Percentiles rank a stretch among this genome's conserved stretches.
These are phyloP conservation scores for Phaethornis superciliosus DNA, from an alignment of 2,113 vertebrate species.

Conservation along the genomic window DNA sequence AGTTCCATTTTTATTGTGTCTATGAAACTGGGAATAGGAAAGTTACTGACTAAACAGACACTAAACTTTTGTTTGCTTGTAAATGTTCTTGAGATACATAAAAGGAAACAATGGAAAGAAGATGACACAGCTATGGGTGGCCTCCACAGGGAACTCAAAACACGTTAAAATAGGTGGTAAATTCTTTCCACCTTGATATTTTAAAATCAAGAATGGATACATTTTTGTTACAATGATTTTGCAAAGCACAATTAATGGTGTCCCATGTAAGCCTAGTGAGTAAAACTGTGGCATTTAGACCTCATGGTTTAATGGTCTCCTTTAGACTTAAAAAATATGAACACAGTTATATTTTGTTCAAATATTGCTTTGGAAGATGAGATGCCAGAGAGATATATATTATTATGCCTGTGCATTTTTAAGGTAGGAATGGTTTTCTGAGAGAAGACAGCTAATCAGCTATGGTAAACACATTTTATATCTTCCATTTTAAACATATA, in stretches of 20 bases:
- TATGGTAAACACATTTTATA: not conserved
- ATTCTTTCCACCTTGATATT: not conserved
- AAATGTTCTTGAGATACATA: not conserved
- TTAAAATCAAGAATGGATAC: not conserved
- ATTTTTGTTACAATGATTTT: not conserved
- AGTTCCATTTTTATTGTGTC: not conserved
- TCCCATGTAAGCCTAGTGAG: not conserved
- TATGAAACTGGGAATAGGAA: not conserved
- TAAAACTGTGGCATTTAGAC: not conserved
- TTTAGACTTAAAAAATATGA: not conserved
- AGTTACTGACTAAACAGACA: not conserved
- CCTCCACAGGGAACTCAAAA: not conserved
- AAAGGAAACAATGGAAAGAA: not conserved
- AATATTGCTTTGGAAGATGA: not conserved
- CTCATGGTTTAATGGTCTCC: not conserved
- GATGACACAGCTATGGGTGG: not conserved
- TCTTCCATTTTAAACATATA: not conserved
- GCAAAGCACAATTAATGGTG: not conserved
- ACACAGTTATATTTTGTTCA: not conserved
- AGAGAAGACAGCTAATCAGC: not conserved
- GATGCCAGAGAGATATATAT: not conserved
- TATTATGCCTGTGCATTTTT: not conserved
- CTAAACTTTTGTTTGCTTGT: not conserved
- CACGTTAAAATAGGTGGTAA: not conserved
- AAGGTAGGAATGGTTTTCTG: not conserved